Base-by-base conservation (phyloP, 2,797 vertebrate species). In the Sebastes iracundus region DNA sequence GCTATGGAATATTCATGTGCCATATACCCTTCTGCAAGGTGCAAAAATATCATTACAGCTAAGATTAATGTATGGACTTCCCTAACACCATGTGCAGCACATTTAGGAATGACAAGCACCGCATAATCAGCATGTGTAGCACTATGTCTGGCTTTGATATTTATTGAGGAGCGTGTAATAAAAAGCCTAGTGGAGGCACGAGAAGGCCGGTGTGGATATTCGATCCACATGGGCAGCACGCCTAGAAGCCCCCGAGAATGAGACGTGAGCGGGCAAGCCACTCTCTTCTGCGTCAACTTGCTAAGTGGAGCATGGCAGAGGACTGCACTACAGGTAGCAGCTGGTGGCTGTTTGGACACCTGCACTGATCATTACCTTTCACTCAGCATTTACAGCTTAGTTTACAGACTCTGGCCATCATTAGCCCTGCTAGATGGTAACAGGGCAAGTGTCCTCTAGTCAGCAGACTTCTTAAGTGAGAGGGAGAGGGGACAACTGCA, bases 301-400 rank as follows among this genome's bases (percentile, higher is more conserved):
- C 88, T 94, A 94, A 94, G 90, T 93, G 87, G 92, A 94, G 87
- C 92, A 87, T 87, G 90, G 86, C 80, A 72, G 89, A 88, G 69
- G 32, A 80, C 76, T 63, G 83, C 78, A 75, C 90, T 82, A 88
- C 89, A 92, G 90, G 92, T 91, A 94, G 91, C 92, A 93, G 90
- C 92, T 93, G 92, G 89, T 86, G 86, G 82, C 84, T 78, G 86
- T 85, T 84, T 53, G 85, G 79, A 79, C 83, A 79, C 86, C 77
- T 83, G 75, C 53, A 73, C 83, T 87, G 87, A 95, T 94, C 86
- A 86, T 93, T 93, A 90, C 80, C 88, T 90, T 90, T 93, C 92
- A 87, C 82, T 92, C 88, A 76, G 88, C 84, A 81, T 92, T 93
- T 92, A 91, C 84, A 83, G 90, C 81, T 91, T 87, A 87, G 75